phyloP scores from a whole-genome alignment of 2,888 invertebrate genomes.

The Lasioglossum figueresi region DNA sequence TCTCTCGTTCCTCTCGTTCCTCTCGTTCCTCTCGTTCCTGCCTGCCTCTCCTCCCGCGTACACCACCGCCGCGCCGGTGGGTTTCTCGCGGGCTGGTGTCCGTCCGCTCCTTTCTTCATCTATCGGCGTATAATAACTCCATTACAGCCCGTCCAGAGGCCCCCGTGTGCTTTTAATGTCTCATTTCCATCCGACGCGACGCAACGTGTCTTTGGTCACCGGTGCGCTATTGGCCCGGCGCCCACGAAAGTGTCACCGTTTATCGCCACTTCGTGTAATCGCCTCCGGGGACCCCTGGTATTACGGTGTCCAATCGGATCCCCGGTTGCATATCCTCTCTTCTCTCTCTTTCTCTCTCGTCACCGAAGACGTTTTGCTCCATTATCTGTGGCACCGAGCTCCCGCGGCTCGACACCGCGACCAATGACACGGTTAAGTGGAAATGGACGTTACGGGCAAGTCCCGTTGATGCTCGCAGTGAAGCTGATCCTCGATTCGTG shows the following conservation, averaged over 20 bases:
- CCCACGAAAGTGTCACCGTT: constrained; percentile 48
- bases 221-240: background rate
- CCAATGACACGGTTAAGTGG: background rate
- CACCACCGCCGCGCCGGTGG: background rate
- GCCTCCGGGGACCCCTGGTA: constrained; percentile 34
- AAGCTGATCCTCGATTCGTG: background rate
- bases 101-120: constrained; percentile 25
- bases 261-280: constrained; percentile 48
- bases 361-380: background rate
- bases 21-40: background rate
- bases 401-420: background rate
- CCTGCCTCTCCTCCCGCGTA: background rate
- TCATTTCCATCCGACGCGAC: constrained; percentile 49
- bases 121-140: constrained; percentile 59
- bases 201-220: constrained; percentile 19
- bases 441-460: background rate
- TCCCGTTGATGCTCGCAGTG: background rate
- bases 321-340: background rate
- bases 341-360: background rate
- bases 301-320: constrained; percentile 15
- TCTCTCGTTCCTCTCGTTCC: background rate
- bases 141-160: constrained; percentile 41
- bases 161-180: constrained; percentile 50
- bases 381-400: constrained; percentile 5
- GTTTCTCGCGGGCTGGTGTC: background rate